Evolutionary conservation across 2,888 invertebrate species (phyloP).

Genomic region (Drosophila affinis): DNA sequence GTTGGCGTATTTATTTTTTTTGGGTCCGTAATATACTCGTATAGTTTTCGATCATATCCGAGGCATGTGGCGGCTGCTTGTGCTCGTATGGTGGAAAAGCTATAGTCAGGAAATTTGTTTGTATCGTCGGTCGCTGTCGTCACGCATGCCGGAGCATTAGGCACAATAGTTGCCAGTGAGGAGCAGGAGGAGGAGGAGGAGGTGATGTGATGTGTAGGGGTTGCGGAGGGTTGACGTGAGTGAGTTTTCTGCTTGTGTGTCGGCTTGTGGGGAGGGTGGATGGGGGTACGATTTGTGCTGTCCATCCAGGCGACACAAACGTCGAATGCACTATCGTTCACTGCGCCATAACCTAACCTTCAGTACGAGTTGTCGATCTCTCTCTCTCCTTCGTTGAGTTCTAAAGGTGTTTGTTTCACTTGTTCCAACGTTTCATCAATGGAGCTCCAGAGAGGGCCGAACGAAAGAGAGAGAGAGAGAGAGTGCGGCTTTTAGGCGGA

Average conservation of each 20-base stretch:
- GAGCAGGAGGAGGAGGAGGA: background rate
- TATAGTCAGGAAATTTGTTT: conserved; percentile 74
- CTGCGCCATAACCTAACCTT: conserved; percentile 7
- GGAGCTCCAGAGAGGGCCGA: conserved; percentile 30
- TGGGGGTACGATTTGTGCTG: conserved; percentile 23
- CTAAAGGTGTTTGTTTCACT: conserved; percentile 50
- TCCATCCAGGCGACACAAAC: conserved; percentile 13
- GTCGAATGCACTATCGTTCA: background rate
- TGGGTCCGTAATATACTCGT: conserved; percentile 3
- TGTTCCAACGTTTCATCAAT: conserved; percentile 68
- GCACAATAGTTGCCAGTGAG: conserved; percentile 61
- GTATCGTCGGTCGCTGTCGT: conserved; percentile 62
- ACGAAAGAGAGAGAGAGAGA: conserved; percentile 2
- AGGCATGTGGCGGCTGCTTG: conserved; percentile 20
- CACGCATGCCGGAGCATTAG: conserved; percentile 80
- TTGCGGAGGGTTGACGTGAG: conserved; percentile 13
- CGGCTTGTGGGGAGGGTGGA: background rate
- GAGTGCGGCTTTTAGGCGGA: background rate
- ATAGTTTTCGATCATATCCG: conserved; percentile 58
- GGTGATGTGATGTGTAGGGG: conserved; percentile 1
- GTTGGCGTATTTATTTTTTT: conserved; percentile 12
- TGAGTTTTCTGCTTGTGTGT: conserved; percentile 5
- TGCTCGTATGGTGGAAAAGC: conserved; percentile 39
- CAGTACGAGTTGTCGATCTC: conserved; percentile 13
- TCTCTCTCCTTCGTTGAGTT: conserved; percentile 8